Conservation (phyloP, 2,888 invertebrate genomes). For the Tuta absoluta region DNA sequence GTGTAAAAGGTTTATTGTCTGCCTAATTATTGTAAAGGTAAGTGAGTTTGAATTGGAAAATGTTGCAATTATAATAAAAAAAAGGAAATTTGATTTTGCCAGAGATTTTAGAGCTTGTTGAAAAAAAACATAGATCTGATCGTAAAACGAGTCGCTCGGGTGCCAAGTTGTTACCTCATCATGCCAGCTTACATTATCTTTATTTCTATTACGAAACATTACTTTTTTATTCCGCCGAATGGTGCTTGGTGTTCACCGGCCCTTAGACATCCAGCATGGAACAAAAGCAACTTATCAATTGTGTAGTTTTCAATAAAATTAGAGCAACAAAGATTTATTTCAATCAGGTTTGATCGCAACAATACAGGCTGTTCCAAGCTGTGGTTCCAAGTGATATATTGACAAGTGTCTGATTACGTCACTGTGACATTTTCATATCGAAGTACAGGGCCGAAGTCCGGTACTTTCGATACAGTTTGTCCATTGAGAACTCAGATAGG, state of each 20-base stretch:
- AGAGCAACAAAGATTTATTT: neutral
- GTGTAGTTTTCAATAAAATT: no score
- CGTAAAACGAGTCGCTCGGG: no score
- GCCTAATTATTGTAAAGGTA: conserved; percentile 9
- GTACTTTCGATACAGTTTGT: neutral
- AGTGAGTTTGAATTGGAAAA: neutral
- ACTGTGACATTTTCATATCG: conserved; percentile 12
- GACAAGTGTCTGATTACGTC: neutral
- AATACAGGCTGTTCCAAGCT: neutral
- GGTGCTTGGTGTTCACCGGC: no score
- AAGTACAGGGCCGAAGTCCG: neutral
- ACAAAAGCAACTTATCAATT: no score
- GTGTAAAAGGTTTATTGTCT: conserved; percentile 7
- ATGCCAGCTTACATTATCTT: no score
- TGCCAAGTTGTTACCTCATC: no score
- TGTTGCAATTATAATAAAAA: neutral
- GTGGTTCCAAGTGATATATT: neutral
- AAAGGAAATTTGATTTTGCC: no score
- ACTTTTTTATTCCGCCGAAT: no score
- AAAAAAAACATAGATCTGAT: no score
- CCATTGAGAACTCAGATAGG: conserved; percentile 8
- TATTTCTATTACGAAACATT: no score
- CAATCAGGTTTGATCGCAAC: neutral
- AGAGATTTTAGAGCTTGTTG: no score
- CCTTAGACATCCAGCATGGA: no score